Evolutionary conservation across 2,797 vertebrate species (phyloP).

Genomic region (Helicolenus hilgendorfi): DNA sequence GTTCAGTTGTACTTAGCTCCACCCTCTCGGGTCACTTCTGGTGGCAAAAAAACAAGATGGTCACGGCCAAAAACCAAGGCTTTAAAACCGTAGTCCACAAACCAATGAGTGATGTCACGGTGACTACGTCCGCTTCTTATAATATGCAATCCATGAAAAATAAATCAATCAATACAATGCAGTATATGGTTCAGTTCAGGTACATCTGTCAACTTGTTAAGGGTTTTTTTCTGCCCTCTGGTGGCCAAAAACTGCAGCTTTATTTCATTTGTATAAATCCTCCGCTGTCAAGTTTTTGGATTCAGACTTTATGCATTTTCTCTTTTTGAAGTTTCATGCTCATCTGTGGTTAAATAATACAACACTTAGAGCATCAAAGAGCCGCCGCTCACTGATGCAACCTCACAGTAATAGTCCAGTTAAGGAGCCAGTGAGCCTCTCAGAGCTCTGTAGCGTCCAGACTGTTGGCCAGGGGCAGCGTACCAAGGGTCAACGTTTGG

Average conservation of each 20-base stretch:
- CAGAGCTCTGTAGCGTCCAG: background rate
- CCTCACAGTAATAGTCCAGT: conserved; percentile 13
- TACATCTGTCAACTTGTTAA: background rate
- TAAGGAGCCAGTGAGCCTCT: background rate
- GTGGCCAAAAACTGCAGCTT: background rate
- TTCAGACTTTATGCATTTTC: background rate
- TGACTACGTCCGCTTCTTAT: too few relatives aligned
- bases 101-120: too few relatives aligned
- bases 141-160: too few relatives aligned
- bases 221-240: background rate
- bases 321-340: background rate
- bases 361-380: conserved; percentile 43
- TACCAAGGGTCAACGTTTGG: background rate
- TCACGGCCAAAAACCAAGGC: too few relatives aligned
- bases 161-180: background rate
- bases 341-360: conserved; percentile 33
- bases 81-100: too few relatives aligned
- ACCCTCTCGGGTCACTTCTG: too few relatives aligned
- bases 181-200: background rate
- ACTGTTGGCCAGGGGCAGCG: too few relatives aligned
- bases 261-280: background rate
- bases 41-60: too few relatives aligned
- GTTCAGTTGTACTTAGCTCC: fast-evolving
- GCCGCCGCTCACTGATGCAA: conserved; percentile 45
- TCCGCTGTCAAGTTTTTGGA: background rate